Conservation (phyloP, 53 echinoderm and acorn worm genomes). For the Arbacia lixula region DNA sequence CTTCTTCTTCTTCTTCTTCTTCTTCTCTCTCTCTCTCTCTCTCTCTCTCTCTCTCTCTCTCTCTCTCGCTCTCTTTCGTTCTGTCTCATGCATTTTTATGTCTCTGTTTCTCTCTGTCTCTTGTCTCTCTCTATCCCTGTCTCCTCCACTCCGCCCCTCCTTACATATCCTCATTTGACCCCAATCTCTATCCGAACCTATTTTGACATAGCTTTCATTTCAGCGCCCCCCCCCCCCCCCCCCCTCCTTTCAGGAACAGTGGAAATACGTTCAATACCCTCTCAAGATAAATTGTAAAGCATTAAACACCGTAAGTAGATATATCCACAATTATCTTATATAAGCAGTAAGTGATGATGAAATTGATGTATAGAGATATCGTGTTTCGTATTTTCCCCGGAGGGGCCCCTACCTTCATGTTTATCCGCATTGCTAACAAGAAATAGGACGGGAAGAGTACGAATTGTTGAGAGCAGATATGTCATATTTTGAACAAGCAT, state of each 20-base stretch:
- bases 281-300: too few relatives aligned
- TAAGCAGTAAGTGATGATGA: slow-evolving; percentile 15
- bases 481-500: slow-evolving; percentile 51
- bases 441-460: background rate
- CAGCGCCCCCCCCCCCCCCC: too few relatives aligned
- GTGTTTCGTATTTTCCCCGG: too few relatives aligned
- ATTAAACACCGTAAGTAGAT: background rate
- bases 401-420: background rate
- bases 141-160: background rate
- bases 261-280: too few relatives aligned
- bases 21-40: background rate
- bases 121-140: background rate
- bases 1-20: background rate
- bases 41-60: background rate
- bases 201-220: too few relatives aligned
- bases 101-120: background rate
- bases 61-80: background rate
- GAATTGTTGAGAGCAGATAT: slow-evolving; percentile 37
- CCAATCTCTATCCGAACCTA: too few relatives aligned
- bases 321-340: slow-evolving; percentile 55
- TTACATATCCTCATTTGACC: too few relatives aligned
- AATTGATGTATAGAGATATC: slow-evolving; percentile 26
- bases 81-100: background rate
- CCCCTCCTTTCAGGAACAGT: too few relatives aligned
- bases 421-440: background rate